Evolutionary conservation across 2,797 vertebrate genomes (phyloP), one percentile per base, ranked within the genome.

Genomic region (Gouania willdenowi): DNA sequence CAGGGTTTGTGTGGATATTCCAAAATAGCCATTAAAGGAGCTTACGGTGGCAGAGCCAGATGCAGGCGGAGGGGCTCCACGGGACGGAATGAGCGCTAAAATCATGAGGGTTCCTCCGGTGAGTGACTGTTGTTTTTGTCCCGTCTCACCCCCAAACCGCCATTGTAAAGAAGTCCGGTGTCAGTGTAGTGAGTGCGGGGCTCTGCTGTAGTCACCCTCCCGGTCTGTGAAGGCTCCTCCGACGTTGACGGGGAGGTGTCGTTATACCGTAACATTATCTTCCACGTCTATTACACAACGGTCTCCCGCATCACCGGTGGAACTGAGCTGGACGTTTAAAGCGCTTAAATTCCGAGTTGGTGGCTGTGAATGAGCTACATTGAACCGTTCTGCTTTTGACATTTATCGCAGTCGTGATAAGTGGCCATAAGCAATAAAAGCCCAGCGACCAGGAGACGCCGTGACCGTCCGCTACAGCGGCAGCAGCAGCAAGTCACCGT

Each of bases 51-150:
- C n/a, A n/a, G 77, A 85, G 81, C 64, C 57, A 66, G 68, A 49
- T 25, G 22, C 29, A 26, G 21, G 27, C 66, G 46, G 54, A 39
- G 71, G 57, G 67, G 60, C 77, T 82, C 63, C 47, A 45, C 44
- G 64, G 66, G 67, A 56, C 71, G 66, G 67, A 56, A 71, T 40
- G 55, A 33, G 40, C 59, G 71, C 67, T 51, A 71, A 75, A 66
- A 89, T n/a, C n/a, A n/a, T 88, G 89, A 84, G 78, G 79, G 79
- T 79, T 81, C 83, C 79, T 72, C 75, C 73, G 76, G 89, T 89
- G 81, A 89, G 87, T 83, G 26, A 31, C 32, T 46, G 35, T 29
- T 56, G 64, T 73, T 77, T 74, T 57, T 34, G n/a, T 56, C 34
- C 19, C 47, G 49, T 65, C 55, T 69, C 41, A 26, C 59, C 23